A percentile compares a stretch with the other conserved stretches of the same genome.
These are phyloP conservation scores for Amblyopsis hoosieri DNA, from an alignment of 2,797 vertebrate genomes.

Conservation along the genomic window DNA sequence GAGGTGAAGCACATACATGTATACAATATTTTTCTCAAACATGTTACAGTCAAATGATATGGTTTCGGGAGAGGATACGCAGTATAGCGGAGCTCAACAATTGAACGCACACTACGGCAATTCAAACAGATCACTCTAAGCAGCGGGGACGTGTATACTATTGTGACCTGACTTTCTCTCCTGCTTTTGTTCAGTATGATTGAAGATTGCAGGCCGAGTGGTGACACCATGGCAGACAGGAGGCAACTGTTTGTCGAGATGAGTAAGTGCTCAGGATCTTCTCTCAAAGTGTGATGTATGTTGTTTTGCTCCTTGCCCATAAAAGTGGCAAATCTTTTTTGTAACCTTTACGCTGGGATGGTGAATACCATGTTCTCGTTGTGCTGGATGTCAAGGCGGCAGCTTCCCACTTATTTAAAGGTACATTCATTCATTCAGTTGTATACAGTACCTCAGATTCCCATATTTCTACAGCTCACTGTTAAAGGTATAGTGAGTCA, in stretches of 20 bases:
- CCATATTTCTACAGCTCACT: no score
- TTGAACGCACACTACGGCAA: slow-evolving; percentile 7
- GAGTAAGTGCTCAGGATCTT: slow-evolving; percentile 86
- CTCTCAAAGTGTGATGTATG: slow-evolving; percentile 27
- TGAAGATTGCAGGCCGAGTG: slow-evolving; percentile 89
- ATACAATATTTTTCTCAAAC: not conserved
- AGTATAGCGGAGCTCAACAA: not conserved
- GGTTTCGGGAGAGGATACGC: not conserved
- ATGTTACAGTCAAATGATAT: not conserved
- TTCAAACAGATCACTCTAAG: slow-evolving; percentile 9
- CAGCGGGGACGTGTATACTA: slow-evolving; percentile 14
- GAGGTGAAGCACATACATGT: no score
- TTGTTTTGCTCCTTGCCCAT: slow-evolving; percentile 34
- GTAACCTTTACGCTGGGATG: slow-evolving; percentile 28
- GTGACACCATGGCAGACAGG: slow-evolving; percentile 97
- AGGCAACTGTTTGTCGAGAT: slow-evolving; percentile 99
- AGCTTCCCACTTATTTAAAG: not conserved
- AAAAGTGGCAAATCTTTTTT: slow-evolving; percentile 41
- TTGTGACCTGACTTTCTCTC: slow-evolving; percentile 64
- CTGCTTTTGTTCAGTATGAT: slow-evolving; percentile 90
- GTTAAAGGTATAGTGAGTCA: no score
- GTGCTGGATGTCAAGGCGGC: slow-evolving; percentile 6
- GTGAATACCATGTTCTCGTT: slow-evolving; percentile 28
- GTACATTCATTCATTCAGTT: no score
- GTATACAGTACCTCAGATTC: no score